A percentile compares a stretch with the other conserved stretches of the same genome.
These are phyloP conservation scores for Drusus annulatus DNA, from an alignment of 1,140 invertebrate genomes.

Conservation along the genomic window DNA sequence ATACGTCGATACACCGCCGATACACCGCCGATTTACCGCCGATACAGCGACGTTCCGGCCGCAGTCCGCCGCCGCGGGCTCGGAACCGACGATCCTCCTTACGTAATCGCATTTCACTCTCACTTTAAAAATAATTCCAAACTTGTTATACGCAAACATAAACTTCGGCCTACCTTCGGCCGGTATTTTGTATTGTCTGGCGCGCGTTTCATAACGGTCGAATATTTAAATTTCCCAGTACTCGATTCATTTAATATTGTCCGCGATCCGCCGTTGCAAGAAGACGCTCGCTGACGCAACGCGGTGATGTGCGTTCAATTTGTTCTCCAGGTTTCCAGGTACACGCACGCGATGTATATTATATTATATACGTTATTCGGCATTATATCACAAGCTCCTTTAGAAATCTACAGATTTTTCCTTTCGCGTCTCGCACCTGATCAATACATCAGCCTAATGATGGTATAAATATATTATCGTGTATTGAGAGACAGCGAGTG, in stretches of 20 bases:
- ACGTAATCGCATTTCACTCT: slow-evolving; percentile 9
- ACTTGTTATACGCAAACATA: slow-evolving; percentile 13
- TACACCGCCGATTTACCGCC: too few relatives aligned
- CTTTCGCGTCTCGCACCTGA: too few relatives aligned
- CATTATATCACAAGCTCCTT: too few relatives aligned
- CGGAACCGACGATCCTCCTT: neutral
- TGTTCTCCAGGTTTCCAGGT: neutral
- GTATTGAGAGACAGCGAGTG: too few relatives aligned
- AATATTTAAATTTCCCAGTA: slow-evolving; percentile 6
- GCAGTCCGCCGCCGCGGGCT: too few relatives aligned
- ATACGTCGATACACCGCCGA: too few relatives aligned
- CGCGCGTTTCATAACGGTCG: neutral
- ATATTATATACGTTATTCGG: too few relatives aligned
- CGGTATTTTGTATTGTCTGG: slow-evolving; percentile 19
- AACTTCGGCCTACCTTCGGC: neutral
- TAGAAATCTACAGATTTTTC: too few relatives aligned
- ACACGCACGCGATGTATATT: too few relatives aligned
- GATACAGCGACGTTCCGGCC: too few relatives aligned
- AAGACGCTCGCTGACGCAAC: neutral
- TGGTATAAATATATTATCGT: too few relatives aligned
- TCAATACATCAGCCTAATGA: too few relatives aligned
- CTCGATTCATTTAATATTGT: slow-evolving; percentile 21
- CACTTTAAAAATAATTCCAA: slow-evolving; percentile 24
- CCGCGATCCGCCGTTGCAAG: neutral
- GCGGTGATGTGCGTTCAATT: neutral